Evolutionary conservation across 2,113 vertebrate genomes (phyloP).

Genomic region (Cynocephalus volans): DNA sequence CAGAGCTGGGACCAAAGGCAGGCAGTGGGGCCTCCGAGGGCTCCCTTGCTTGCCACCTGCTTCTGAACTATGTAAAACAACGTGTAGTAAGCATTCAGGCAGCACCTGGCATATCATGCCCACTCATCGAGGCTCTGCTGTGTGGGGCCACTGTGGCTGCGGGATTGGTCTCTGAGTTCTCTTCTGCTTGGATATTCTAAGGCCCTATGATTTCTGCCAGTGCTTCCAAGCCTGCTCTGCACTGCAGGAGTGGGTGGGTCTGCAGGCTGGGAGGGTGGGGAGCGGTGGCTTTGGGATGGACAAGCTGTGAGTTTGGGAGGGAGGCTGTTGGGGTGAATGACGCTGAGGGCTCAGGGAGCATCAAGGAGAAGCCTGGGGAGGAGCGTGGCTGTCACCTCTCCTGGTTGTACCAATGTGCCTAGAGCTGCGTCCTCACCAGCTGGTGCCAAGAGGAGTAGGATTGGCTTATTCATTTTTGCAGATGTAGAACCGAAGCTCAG

Average conservation of each 20-base stretch:
- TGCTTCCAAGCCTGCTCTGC: background rate
- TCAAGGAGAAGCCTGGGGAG: background rate
- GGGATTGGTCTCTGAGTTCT: background rate
- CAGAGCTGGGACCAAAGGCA: background rate
- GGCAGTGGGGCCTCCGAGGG: background rate
- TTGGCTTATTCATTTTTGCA: background rate
- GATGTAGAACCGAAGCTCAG: background rate
- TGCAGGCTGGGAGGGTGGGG: background rate
- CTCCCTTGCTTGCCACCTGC: too few species aligned
- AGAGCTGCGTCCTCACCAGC: background rate
- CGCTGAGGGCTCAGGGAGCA: background rate
- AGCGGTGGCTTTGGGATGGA: background rate
- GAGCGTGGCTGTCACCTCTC: background rate
- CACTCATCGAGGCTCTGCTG: background rate
- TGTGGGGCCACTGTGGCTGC: accelerated
- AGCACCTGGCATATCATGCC: accelerated
- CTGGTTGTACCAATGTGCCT: background rate
- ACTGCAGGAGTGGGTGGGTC: background rate
- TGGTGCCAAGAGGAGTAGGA: background rate
- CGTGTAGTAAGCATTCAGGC: background rate
- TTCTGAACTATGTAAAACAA: background rate
- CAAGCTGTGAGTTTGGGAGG: background rate
- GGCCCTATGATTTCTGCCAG: background rate
- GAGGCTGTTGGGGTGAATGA: background rate
- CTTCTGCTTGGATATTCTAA: background rate